A percentile compares a stretch with the other conserved stretches of the same genome.
These are phyloP conservation scores for Chymomyza costata DNA, from an alignment of 1,140 invertebrate genomes.

Conservation along the genomic window DNA sequence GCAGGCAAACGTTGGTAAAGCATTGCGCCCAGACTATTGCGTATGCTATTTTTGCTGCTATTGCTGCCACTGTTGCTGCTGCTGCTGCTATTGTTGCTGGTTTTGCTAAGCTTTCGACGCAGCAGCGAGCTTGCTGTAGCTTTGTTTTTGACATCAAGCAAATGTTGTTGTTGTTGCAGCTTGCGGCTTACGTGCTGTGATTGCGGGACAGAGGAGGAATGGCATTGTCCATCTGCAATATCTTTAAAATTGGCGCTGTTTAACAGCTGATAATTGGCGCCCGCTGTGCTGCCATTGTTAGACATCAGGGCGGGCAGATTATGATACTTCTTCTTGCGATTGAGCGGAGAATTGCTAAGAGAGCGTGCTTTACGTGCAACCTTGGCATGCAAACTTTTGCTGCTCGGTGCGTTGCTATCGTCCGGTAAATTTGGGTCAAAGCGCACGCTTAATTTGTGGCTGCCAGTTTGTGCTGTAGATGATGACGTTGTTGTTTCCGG, in stretches of 20 bases:
- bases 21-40: conserved; percentile 44
- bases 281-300: conserved; percentile 45
- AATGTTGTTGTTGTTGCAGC: conserved; percentile 8
- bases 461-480: conserved; percentile 29
- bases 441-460: conserved; percentile 58
- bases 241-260: conserved; percentile 56
- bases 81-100: conserved; percentile 22
- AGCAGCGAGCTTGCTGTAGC: conserved; percentile 57
- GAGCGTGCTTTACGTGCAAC: conserved; percentile 57
- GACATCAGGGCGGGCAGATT: conserved; percentile 59
- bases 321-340: conserved; percentile 63
- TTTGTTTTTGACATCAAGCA: conserved; percentile 41
- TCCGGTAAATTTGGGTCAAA: conserved; percentile 66
- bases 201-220: too few relatives aligned
- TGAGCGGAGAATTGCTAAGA: conserved; percentile 61
- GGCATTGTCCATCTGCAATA: conserved; percentile 55
- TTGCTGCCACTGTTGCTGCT: conserved; percentile 15
- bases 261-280: conserved; percentile 57
- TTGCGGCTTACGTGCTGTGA: conserved; percentile 66
- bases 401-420: conserved; percentile 46
- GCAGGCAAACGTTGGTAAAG: conserved; percentile 37
- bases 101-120: conserved; percentile 37
- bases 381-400: conserved; percentile 42
- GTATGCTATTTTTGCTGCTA: conserved; percentile 40
- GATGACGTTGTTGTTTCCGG: neutral